Percentiles rank a stretch among this genome's conserved stretches.
phyloP scores from a whole-genome alignment of 2,888 invertebrate species.

The Philopedon plagiatum region DNA sequence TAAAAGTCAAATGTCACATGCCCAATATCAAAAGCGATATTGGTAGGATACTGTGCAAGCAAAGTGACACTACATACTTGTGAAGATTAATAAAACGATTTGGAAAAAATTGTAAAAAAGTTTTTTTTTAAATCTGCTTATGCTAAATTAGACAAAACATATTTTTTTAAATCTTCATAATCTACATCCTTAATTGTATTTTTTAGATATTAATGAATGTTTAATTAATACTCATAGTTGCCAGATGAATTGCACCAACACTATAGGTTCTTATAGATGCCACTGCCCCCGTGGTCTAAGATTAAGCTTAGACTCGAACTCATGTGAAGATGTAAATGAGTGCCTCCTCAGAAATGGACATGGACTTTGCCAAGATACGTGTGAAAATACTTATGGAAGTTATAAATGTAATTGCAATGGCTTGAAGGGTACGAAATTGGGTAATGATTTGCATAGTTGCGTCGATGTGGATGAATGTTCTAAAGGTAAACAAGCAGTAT shows the following conservation, averaged over 20 bases:
- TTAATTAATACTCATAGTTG: constrained; percentile 74
- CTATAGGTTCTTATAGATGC: constrained; percentile 70
- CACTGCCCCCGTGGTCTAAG: constrained; percentile 48
- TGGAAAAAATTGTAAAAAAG: too few relatives aligned
- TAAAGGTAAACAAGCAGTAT: too few relatives aligned
- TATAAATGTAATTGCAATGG: constrained; percentile 74
- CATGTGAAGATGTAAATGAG: constrained; percentile 67
- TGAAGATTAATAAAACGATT: too few relatives aligned
- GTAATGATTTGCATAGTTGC: constrained; percentile 73
- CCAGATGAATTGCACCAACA: constrained; percentile 74
- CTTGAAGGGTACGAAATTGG: constrained; percentile 74
- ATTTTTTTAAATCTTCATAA: not conserved
- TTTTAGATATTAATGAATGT: constrained; percentile 74
- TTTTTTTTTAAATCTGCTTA: too few relatives aligned
- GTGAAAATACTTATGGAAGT: constrained; percentile 72
- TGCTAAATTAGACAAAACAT: too few relatives aligned
- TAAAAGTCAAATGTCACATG: too few relatives aligned
- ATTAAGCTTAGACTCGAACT: constrained; percentile 50
- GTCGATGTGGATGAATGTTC: constrained; percentile 71
- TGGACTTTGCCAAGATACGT: constrained; percentile 76
- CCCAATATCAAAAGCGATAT: too few relatives aligned
- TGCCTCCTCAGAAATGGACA: constrained; percentile 65
- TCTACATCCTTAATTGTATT: constrained; percentile 58
- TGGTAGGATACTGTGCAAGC: too few relatives aligned
- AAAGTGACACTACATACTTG: too few relatives aligned